Evolutionary conservation across 2,113 vertebrate genomes (phyloP).

Genomic region (Silurus meridionalis): DNA sequence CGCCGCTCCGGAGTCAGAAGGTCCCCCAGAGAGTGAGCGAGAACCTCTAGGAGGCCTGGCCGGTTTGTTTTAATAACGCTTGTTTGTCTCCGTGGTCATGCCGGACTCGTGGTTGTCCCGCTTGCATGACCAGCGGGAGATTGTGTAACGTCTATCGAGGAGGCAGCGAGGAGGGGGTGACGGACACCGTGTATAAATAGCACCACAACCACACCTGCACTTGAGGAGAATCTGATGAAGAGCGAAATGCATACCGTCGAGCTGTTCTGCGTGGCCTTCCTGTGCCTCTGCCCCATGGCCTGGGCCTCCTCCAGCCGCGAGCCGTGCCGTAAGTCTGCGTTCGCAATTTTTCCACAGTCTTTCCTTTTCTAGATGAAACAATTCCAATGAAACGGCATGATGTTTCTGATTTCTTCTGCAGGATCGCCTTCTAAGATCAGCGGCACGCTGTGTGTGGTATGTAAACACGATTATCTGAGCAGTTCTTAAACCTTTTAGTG

Average conservation of each 20-base stretch:
- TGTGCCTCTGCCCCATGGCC: conserved; percentile 46
- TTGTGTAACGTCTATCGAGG: conserved; percentile 31
- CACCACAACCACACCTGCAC: conserved; percentile 6
- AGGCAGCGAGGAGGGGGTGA: background rate
- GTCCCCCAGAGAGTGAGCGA: background rate
- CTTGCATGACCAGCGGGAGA: conserved; percentile 15
- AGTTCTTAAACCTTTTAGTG: background rate
- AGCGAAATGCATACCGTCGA: conserved; percentile 45
- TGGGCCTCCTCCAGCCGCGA: conserved; percentile 47
- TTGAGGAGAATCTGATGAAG: conserved; percentile 17
- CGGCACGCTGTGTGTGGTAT: conserved; percentile 50
- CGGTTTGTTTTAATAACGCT: conserved; percentile 33
- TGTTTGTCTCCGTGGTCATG: background rate
- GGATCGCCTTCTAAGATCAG: conserved; percentile 42
- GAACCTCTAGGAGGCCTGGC: conserved; percentile 9
- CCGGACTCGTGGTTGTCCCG: background rate
- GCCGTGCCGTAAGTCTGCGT: conserved; percentile 47
- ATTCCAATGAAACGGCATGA: too few relatives aligned
- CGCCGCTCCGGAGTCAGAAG: background rate
- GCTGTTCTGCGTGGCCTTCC: conserved; percentile 49
- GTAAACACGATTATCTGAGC: background rate
- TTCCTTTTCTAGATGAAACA: too few relatives aligned
- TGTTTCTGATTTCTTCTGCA: conserved; percentile 12
- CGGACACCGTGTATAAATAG: conserved; percentile 37
- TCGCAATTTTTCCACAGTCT: too few relatives aligned